A percentile compares a stretch with the other conserved stretches of the same genome.
Conservation (phyloP, 2,797 vertebrate genomes). For the Fringilla coelebs region DNA sequence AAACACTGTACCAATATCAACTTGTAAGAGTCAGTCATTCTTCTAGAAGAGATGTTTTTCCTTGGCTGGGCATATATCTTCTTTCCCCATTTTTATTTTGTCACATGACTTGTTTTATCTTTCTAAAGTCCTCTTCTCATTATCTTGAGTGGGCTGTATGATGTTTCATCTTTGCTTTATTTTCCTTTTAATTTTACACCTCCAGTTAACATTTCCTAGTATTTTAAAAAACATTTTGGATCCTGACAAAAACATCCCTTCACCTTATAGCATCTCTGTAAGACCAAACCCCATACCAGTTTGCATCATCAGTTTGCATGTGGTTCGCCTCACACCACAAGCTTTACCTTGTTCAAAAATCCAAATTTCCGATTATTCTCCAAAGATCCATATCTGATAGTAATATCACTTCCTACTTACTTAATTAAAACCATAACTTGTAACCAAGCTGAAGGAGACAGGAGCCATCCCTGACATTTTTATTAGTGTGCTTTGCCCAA, state of each 20-base stretch:
- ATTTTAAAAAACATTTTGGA: background rate
- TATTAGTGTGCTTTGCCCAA: background rate
- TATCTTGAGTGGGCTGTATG: background rate
- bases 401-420: background rate
- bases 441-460: background rate
- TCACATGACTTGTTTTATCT: background rate
- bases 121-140: background rate
- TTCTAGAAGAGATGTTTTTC: background rate
- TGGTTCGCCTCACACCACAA: background rate
- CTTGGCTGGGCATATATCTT: background rate
- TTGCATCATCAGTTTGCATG: background rate
- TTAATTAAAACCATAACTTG: background rate
- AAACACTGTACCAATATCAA: background rate
- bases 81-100: background rate
- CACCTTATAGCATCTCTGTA: background rate
- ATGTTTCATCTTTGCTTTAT: background rate
- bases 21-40: background rate
- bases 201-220: background rate
- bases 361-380: background rate
- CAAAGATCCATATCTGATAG: background rate
- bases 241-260: background rate
- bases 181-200: background rate
- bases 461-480: background rate
- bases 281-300: background rate
- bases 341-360: background rate